phyloP scores from a whole-genome alignment of 92 coral and sea anemone genomes.

The Anthopleura xanthogrammica region DNA sequence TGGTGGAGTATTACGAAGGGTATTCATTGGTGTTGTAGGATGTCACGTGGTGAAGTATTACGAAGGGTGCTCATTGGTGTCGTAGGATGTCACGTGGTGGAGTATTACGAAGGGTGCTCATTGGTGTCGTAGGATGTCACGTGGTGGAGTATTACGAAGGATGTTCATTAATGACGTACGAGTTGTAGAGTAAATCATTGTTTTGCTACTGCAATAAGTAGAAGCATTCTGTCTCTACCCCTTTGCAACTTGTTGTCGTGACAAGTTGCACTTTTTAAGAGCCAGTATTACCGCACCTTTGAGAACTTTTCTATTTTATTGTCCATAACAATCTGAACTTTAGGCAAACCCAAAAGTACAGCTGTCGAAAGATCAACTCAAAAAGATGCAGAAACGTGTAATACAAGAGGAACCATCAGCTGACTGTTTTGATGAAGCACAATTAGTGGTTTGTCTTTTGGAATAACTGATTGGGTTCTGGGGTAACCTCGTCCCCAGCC shows the following conservation, averaged over 20 bases:
- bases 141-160: not conserved
- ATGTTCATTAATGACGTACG: not conserved
- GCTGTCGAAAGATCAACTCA: slow-evolving; percentile 74
- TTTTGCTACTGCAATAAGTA: too few relatives aligned
- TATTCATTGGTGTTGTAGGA: not conserved
- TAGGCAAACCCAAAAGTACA: slow-evolving; percentile 90
- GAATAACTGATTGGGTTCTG: not conserved
- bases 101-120: not conserved
- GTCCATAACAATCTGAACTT: not conserved
- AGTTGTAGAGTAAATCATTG: too few relatives aligned
- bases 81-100: too few relatives aligned
- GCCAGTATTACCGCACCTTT: too few relatives aligned
- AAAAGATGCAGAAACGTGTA: slow-evolving; percentile 70
- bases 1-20: not conserved
- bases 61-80: too few relatives aligned
- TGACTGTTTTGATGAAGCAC: slow-evolving; percentile 88
- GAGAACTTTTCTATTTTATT: too few relatives aligned
- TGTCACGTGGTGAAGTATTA: too few relatives aligned
- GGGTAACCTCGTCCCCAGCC: too few relatives aligned
- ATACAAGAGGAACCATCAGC: slow-evolving; percentile 79
- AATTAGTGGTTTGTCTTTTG: slow-evolving; percentile 59
- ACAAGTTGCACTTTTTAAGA: too few relatives aligned
- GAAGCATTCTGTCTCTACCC: too few relatives aligned
- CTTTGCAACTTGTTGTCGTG: too few relatives aligned
- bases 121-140: not conserved